Percentiles rank a stretch among this genome's conserved stretches.
Evolutionary conservation across 2,797 vertebrate genomes (phyloP).

Genomic region (Molossus alvarezi): DNA sequence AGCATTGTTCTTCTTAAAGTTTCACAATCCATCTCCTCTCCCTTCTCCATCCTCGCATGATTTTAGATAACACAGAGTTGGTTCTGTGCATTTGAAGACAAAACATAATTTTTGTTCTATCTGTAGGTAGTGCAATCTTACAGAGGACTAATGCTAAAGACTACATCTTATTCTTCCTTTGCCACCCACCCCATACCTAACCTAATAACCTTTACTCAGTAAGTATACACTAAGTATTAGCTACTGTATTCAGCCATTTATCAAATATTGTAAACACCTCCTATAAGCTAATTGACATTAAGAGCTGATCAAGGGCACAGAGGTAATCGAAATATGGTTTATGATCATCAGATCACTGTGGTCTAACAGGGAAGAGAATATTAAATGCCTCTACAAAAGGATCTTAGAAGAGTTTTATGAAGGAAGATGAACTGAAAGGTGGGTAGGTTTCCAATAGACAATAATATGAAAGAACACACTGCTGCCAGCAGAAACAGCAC

Average conservation of each 20-base stretch:
- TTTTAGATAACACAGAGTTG: not conserved
- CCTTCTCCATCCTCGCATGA: not conserved
- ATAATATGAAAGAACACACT: not conserved
- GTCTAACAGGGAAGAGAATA: constrained; percentile 7
- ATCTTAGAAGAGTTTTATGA: not conserved
- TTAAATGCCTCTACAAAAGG: constrained; percentile 41
- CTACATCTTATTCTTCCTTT: not conserved
- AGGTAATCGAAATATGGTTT: constrained; percentile 71
- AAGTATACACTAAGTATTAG: not conserved
- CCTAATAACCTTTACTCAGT: not conserved
- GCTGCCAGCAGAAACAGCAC: not conserved
- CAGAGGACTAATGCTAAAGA: not conserved
- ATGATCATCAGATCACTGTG: constrained; percentile 10
- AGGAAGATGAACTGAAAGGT: not conserved
- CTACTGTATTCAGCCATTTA: not conserved
- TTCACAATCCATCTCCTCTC: not conserved
- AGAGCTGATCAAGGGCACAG: constrained; percentile 48
- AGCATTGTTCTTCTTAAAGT: not conserved
- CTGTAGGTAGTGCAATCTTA: not conserved
- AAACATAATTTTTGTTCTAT: not conserved
- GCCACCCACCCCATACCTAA: not conserved
- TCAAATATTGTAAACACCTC: constrained; percentile 33
- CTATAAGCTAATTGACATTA: constrained; percentile 52
- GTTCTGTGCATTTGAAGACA: constrained; percentile 7
- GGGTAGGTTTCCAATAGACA: not conserved